These are phyloP conservation scores for Tamandua tetradactyla DNA, from an alignment of 2,797 vertebrate species.

Conservation along the genomic window DNA sequence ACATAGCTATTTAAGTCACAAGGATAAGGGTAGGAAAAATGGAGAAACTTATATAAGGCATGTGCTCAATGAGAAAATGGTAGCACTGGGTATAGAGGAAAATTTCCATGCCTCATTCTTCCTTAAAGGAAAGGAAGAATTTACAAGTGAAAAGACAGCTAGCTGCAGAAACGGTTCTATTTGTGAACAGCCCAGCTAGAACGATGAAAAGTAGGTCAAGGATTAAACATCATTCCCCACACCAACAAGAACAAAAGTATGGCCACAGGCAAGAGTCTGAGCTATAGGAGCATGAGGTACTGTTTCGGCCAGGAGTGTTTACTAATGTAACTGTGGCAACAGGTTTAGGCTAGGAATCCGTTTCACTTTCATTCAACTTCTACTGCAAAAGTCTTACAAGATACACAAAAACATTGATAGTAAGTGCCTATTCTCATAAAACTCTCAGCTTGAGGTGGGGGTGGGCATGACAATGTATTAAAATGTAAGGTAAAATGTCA, in stretches of 20 bases:
- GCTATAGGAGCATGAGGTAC: no score
- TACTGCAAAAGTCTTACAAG: not conserved
- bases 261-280: not conserved
- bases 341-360: not conserved
- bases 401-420: not conserved
- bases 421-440: not conserved
- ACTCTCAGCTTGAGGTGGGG: not conserved
- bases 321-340: not conserved
- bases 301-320: not conserved
- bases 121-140: not conserved
- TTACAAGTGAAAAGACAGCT: not conserved
- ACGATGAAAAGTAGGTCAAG: not conserved
- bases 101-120: not conserved
- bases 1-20: not conserved
- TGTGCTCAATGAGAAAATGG: not conserved
- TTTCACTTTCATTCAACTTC: not conserved
- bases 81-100: rapidly evolving
- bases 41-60: not conserved
- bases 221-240: not conserved
- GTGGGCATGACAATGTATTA: not conserved
- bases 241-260: not conserved
- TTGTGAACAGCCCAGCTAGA: not conserved
- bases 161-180: not conserved
- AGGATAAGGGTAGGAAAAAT: not conserved
- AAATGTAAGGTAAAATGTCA: not conserved